These are phyloP conservation scores for Chaenodraco wilsoni DNA, from an alignment of 2,797 vertebrate species.

Conservation along the genomic window DNA sequence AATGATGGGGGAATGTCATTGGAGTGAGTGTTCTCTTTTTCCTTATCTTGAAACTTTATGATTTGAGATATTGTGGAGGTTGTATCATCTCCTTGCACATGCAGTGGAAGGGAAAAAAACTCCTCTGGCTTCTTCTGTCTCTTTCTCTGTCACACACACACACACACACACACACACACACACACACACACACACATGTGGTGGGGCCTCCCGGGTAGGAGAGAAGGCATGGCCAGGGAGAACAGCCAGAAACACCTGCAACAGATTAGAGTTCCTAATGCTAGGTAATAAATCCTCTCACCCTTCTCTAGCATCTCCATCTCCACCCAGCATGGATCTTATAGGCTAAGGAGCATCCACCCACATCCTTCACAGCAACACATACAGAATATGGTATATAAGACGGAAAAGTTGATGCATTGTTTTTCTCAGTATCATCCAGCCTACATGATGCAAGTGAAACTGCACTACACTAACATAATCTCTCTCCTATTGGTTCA, in stretches of 20 bases:
- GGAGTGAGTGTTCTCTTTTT: constrained; percentile 44
- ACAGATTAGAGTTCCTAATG: constrained; percentile 87
- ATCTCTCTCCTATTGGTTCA: constrained; percentile 18
- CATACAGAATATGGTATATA: constrained; percentile 17
- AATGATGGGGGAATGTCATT: constrained; percentile 21
- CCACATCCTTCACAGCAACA: constrained; percentile 31
- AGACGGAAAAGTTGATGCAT: constrained; percentile 15
- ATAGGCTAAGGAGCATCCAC: constrained; percentile 51
- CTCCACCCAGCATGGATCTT: constrained; percentile 60
- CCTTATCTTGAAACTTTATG: constrained; percentile 49
- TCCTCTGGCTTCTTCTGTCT: constrained; percentile 44
- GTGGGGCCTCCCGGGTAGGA: constrained; percentile 75
- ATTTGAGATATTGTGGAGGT: constrained; percentile 53
- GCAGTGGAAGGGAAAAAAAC: constrained; percentile 23
- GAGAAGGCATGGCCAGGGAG: constrained; percentile 72
- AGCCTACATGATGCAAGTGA: constrained; percentile 5
- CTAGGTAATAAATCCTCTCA: constrained; percentile 85
- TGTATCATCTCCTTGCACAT: constrained; percentile 47
- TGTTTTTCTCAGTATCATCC: constrained; percentile 1
- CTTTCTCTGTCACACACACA: constrained; percentile 60
- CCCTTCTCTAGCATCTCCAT: constrained; percentile 77
- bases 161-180: constrained; percentile 66
- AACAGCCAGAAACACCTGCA: constrained; percentile 87
- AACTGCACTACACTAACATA: constrained; percentile 17
- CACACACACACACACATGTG: constrained; percentile 66